A percentile compares a stretch with the other conserved stretches of the same genome.
Evolutionary conservation across 1,140 invertebrate species (phyloP).

Genomic region (Neodiprion lecontei): DNA sequence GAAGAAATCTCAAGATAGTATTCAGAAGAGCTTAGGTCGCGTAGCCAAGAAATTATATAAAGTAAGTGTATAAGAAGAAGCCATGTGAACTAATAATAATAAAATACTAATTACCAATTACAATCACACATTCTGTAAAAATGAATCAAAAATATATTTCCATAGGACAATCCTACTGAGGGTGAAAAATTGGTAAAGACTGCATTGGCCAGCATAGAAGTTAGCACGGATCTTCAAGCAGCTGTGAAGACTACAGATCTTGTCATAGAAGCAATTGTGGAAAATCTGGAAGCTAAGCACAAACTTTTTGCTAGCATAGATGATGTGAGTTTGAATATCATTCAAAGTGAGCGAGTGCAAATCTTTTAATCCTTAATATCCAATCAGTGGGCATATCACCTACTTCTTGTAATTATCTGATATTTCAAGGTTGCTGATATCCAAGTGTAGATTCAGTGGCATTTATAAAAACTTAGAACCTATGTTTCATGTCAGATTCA

Average conservation of each 20-base stretch:
- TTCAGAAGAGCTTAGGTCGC: constrained; percentile 73
- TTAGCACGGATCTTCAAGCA: constrained; percentile 66
- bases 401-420: no score
- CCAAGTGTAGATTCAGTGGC: no score
- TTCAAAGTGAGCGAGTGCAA: not conserved
- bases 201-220: constrained; percentile 68
- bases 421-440: no score
- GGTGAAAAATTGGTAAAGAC: constrained; percentile 73
- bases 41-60: constrained; percentile 84
- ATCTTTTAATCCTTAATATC: not conserved
- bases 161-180: constrained; percentile 64
- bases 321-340: constrained; percentile 48
- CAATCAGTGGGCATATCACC: no score
- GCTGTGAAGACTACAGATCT: constrained; percentile 75
- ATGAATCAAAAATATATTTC: not conserved
- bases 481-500: no score
- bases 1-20: constrained; percentile 72
- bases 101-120: not conserved
- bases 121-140: not conserved
- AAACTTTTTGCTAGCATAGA: constrained; percentile 76
- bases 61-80: constrained; percentile 11
- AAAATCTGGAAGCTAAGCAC: constrained; percentile 82
- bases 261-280: constrained; percentile 88
- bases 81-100: no score
- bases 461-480: no score